These are phyloP conservation scores for Musca vetustissima DNA, from an alignment of 1,140 invertebrate species.

Conservation along the genomic window DNA sequence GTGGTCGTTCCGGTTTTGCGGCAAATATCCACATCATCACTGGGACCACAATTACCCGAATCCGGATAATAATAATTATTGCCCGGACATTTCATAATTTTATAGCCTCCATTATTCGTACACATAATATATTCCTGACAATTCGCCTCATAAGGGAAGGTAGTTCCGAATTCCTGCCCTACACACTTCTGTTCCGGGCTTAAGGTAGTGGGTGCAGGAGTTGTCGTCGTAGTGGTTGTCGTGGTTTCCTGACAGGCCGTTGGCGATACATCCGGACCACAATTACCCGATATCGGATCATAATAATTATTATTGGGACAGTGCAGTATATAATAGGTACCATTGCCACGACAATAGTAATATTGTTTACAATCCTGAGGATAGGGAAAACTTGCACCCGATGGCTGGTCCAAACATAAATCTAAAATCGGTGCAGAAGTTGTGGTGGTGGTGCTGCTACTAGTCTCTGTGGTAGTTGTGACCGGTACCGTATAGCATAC, in stretches of 20 bases:
- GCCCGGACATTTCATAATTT: slow-evolving; percentile 33
- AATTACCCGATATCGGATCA: slow-evolving; percentile 34
- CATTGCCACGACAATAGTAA: slow-evolving; percentile 35
- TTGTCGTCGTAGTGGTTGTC: not conserved
- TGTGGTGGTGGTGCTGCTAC: not conserved
- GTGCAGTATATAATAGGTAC: slow-evolving; percentile 27
- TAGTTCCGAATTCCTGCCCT: slow-evolving; percentile 12
- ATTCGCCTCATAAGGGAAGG: slow-evolving; percentile 36
- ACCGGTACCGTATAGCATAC: slow-evolving; percentile 35
- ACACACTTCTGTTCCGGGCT: slow-evolving; percentile 37
- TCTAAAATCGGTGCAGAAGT: not conserved
- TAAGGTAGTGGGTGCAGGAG: slow-evolving; percentile 20
- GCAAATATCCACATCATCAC: slow-evolving; percentile 26
- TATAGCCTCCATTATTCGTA: slow-evolving; percentile 28
- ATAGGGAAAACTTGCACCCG: slow-evolving; percentile 31
- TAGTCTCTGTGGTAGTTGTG: slow-evolving; percentile 33
- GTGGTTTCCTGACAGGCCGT: slow-evolving; percentile 34
- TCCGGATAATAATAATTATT: slow-evolving; percentile 41
- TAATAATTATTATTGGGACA: slow-evolving; percentile 40
- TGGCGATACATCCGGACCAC: slow-evolving; percentile 37
- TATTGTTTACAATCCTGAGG: slow-evolving; percentile 35
- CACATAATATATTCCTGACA: slow-evolving; percentile 41
- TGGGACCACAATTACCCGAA: slow-evolving; percentile 33
- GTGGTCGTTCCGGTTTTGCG: not conserved
- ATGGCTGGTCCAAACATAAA: slow-evolving; percentile 28